phyloP scores from a whole-genome alignment of 37 sponge, comb jelly and placozoan species.

The Oopsacas minuta region DNA sequence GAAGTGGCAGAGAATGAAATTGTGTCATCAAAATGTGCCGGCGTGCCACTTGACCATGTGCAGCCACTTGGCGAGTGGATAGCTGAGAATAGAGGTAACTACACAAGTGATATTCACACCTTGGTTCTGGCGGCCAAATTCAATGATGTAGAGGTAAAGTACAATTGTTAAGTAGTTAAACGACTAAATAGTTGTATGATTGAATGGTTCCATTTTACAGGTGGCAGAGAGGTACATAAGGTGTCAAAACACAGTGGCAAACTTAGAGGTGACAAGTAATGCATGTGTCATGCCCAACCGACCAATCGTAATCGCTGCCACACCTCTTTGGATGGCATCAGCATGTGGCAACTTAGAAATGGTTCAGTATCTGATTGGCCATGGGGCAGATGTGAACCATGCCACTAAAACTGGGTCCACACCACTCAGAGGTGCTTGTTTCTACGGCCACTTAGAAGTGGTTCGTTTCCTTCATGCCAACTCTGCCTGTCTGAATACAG shows the following conservation, averaged over 20 bases:
- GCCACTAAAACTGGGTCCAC: constrained; percentile 15
- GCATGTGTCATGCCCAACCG: neutral
- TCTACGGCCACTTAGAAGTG: neutral
- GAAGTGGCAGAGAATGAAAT: neutral
- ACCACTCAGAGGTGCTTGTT: neutral
- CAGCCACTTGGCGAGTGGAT: neutral
- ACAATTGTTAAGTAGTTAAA: too few species aligned
- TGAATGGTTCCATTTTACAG: neutral
- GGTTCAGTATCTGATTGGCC: constrained; percentile 4
- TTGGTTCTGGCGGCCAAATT: neutral
- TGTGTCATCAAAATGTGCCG: neutral
- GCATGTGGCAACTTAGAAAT: constrained; percentile 14
- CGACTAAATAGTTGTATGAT: neutral
- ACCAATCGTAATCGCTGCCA: constrained; percentile 19
- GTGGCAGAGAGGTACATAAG: neutral
- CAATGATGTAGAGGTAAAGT: constrained; percentile 15
- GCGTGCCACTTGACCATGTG: neutral
- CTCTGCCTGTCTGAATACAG: neutral
- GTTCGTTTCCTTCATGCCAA: neutral
- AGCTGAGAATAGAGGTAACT: neutral
- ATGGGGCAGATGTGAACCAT: neutral
- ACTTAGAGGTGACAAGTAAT: constrained; percentile 10
- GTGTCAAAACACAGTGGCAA: neutral
- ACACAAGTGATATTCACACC: neutral
- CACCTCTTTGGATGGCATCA: constrained; percentile 1